Evolutionary conservation across 53 echinoderm and acorn worm genomes (phyloP), one percentile per base, ranked within the genome.

Genomic region (Echinarachnius parma): DNA sequence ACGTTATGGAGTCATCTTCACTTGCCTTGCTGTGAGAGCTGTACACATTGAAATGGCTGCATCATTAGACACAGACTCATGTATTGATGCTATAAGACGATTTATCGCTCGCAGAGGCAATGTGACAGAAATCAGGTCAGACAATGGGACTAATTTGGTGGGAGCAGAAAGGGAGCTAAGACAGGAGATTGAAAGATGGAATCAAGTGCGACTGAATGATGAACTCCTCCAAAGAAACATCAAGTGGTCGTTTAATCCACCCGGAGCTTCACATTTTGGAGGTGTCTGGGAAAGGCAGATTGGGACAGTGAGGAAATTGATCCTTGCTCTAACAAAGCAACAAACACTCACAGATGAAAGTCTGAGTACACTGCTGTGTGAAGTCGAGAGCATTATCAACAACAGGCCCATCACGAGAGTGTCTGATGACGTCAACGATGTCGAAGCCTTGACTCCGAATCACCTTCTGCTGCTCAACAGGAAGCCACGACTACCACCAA

Each of bases 231-330:
- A 78, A 21, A 39, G 59, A 33, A 78, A 59, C 54, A 62, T 82
- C 8, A 23, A 82, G 31, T 82, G 82, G 87, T 57, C 56, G 5
- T 87, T 88, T 54, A 88, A 83, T 26, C 69, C 88, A 35, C 88
- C 76, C 9, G 82, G 44, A 35, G 88, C 53, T 23, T 75, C 75
- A 14, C 88, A 88, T 28, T 60, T 53, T 53, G 80, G 83, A 1
- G 88, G 88, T 3, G 57, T 88, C 14, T 83, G 88, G 83, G 76
- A 88, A 60, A 35, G 80, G 4, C 83, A 83, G 56, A 83, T 88
- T 28, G 35, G 80, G 31, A 83, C 88, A 24, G 69, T 78, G 10
- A 63, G 82, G 60, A 34, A 80, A 59, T 27, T 57, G 57, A 50
- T 70, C 69, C 29, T 52, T 45, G 21, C 45, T 3, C 16, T 71